Evolutionary conservation across 1,140 invertebrate genomes (phyloP).

Genomic region (Lanistes nyassanus): DNA sequence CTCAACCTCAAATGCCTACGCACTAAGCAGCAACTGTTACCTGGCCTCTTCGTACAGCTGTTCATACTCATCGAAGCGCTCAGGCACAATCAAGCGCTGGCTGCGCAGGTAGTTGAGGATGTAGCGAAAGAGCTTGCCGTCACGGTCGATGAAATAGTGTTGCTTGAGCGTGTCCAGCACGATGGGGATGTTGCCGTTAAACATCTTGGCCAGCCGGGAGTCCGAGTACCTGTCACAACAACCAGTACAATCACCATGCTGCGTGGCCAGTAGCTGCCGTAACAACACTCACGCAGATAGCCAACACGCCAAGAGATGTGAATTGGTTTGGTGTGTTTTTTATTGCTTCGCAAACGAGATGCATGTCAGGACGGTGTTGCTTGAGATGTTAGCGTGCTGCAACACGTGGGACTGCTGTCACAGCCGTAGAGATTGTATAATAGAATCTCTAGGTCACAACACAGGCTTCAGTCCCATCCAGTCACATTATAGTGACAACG

Average conservation of each 20-base stretch:
- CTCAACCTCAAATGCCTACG: too few relatives aligned
- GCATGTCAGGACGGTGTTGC: too few relatives aligned
- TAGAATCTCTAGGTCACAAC: too few relatives aligned
- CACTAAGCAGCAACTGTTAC: background rate
- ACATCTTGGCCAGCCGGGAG: slow-evolving; percentile 89
- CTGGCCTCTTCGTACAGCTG: slow-evolving; percentile 91
- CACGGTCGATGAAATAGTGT: slow-evolving; percentile 97
- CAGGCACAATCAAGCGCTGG: slow-evolving; percentile 85
- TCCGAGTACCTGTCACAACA: slow-evolving; percentile 83
- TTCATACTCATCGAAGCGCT: slow-evolving; percentile 87
- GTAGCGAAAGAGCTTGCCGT: slow-evolving; percentile 94
- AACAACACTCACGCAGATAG: background rate
- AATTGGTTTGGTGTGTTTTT: too few relatives aligned
- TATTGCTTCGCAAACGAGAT: too few relatives aligned
- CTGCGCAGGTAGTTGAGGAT: slow-evolving; percentile 96
- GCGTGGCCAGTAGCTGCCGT: background rate
- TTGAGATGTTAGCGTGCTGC: too few relatives aligned
- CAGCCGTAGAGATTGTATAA: too few relatives aligned
- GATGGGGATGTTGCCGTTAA: slow-evolving; percentile 96
- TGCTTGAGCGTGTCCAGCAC: slow-evolving; percentile 96
- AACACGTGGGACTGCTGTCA: too few relatives aligned
- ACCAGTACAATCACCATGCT: background rate
- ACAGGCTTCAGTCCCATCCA: too few relatives aligned
- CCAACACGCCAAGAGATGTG: too few relatives aligned
- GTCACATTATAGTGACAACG: too few relatives aligned